Conservation (phyloP, 37 sponge, comb jelly and placozoan species). For the Oopsacas minuta region DNA sequence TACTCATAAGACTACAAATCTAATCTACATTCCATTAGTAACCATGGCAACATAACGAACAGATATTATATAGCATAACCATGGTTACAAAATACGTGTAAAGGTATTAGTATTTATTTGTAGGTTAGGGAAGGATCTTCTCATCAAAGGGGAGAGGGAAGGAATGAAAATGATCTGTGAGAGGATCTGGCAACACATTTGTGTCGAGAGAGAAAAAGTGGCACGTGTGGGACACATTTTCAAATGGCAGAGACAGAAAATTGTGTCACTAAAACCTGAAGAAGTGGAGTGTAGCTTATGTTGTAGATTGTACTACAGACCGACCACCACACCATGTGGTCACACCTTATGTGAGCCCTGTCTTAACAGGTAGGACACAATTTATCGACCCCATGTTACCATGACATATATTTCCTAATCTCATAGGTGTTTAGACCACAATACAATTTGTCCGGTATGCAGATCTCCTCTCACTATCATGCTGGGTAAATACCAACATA, state of each 20-base stretch:
- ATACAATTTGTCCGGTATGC: constrained; percentile 57
- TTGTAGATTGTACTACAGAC: constrained; percentile 34
- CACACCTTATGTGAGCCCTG: constrained; percentile 60
- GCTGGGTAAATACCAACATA: constrained; percentile 12
- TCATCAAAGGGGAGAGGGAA: neutral
- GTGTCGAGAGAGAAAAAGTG: neutral
- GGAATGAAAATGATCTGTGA: neutral
- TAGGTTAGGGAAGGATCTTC: neutral
- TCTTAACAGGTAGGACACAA: constrained; percentile 29
- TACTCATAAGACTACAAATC: too few species aligned
- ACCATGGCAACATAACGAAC: too few species aligned
- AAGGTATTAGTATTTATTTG: neutral
- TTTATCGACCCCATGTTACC: neutral
- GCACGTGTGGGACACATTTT: neutral
- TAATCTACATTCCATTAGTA: neutral
- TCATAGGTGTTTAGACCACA: constrained; percentile 47
- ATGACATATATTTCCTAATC: neutral
- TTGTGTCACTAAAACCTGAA: neutral
- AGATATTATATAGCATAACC: too few species aligned
- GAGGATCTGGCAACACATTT: neutral
- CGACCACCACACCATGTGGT: constrained; percentile 54
- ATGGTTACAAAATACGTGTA: too few species aligned
- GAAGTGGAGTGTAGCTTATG: neutral
- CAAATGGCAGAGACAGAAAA: neutral
- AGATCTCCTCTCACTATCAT: constrained; percentile 34